Conservation (phyloP, 2,888 invertebrate genomes). For the Limenitis arthemis region DNA sequence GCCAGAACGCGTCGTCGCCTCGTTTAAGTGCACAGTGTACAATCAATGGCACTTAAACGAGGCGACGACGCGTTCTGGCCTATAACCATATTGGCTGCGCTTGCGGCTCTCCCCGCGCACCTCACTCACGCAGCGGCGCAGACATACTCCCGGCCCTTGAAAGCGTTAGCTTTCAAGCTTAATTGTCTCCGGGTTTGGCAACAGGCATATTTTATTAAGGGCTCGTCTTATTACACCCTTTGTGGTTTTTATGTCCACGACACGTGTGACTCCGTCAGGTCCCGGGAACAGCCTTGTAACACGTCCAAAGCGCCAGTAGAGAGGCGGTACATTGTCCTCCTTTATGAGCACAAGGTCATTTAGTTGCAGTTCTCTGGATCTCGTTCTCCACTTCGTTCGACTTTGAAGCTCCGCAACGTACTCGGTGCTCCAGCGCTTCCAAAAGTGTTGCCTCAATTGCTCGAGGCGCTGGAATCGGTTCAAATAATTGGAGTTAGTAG, state of each 20-base stretch:
- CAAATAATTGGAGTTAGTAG: too few relatives aligned
- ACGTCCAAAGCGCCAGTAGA: conserved; percentile 13
- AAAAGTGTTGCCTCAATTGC: conserved; percentile 11
- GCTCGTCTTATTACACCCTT: background rate
- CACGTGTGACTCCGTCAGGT: background rate
- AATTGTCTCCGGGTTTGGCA: background rate
- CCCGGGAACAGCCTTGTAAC: conserved; percentile 10
- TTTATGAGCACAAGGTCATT: background rate
- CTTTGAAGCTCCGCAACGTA: conserved; percentile 16
- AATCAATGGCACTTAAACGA: too few relatives aligned
- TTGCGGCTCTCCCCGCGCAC: too few relatives aligned
- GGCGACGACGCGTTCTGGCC: background rate
- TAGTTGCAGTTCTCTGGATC: background rate
- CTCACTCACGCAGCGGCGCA: too few relatives aligned
- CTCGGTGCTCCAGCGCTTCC: conserved; percentile 17
- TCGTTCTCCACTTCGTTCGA: conserved; percentile 9
- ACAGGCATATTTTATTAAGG: background rate
- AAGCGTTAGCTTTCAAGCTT: background rate
- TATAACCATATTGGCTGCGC: too few relatives aligned
- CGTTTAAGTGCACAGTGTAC: too few relatives aligned
- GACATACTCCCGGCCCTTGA: background rate
- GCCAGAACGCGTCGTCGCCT: too few relatives aligned
- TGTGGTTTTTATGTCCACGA: background rate
- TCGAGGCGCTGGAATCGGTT: background rate
- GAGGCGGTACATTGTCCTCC: conserved; percentile 1